Evolutionary conservation across 2,113 vertebrate species (phyloP).

Genomic region (Pomatostomus ruficeps): DNA sequence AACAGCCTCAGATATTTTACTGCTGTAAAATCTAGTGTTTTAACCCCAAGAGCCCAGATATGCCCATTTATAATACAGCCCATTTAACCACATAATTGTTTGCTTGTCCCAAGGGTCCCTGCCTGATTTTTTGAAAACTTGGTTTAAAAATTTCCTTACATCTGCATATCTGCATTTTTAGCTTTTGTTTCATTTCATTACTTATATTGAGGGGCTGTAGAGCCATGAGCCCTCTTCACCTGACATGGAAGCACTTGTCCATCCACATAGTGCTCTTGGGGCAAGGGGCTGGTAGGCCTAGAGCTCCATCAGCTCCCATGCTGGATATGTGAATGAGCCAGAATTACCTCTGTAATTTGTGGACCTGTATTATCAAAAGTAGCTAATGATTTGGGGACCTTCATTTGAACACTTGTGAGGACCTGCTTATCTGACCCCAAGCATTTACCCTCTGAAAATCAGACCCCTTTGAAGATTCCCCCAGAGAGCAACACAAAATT

Average conservation of each 20-base stretch:
- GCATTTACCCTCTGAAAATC: neutral
- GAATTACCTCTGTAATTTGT: neutral
- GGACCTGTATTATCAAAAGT: neutral
- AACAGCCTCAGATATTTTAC: neutral
- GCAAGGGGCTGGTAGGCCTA: neutral
- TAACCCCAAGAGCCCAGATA: neutral
- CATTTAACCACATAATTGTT: neutral
- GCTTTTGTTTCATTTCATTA: neutral
- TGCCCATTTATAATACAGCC: neutral
- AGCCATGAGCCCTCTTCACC: neutral
- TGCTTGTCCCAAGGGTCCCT: neutral
- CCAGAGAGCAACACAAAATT: neutral
- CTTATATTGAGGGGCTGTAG: neutral
- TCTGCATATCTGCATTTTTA: neutral
- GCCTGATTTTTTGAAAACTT: neutral
- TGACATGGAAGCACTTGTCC: neutral
- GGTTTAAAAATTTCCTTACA: neutral
- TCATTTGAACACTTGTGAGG: neutral
- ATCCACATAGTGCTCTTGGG: neutral
- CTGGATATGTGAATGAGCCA: neutral
- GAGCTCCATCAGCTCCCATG: neutral
- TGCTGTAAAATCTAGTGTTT: constrained; percentile 25
- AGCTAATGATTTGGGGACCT: neutral
- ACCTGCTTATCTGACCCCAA: neutral
- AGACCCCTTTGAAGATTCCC: neutral